These are phyloP conservation scores for Andrena flavipes DNA, from an alignment of 2,888 invertebrate genomes.

Conservation along the genomic window DNA sequence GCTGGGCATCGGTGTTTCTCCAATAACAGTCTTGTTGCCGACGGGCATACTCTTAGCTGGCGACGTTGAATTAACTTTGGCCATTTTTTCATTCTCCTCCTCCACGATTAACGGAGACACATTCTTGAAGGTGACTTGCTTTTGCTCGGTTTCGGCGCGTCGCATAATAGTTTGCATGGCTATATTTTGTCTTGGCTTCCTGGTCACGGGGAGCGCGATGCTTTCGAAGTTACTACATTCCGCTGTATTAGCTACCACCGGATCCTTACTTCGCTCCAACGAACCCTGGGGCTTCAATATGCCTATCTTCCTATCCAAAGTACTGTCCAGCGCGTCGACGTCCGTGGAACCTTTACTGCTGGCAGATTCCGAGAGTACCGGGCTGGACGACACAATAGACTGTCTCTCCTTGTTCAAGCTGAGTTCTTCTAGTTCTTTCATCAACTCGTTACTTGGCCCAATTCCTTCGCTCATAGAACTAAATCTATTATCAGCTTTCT, in stretches of 20 bases:
- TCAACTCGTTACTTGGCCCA: conserved; percentile 85
- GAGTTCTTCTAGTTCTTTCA: conserved; percentile 87
- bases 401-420: conserved; percentile 82
- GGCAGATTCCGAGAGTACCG: conserved; percentile 82
- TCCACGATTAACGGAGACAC: conserved; percentile 79
- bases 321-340: conserved; percentile 76
- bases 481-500: conserved; percentile 78
- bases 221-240: conserved; percentile 72
- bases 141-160: conserved; percentile 89
- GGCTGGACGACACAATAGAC: conserved; percentile 73
- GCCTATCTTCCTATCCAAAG: conserved; percentile 81
- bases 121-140: conserved; percentile 86
- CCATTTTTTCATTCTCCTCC: conserved; percentile 69
- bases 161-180: conserved; percentile 92
- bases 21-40: conserved; percentile 55
- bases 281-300: conserved; percentile 91
- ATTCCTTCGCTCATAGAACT: conserved; percentile 84
- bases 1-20: conserved; percentile 48
- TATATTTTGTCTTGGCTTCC: conserved; percentile 89
- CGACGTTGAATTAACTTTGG: conserved; percentile 44
- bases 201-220: conserved; percentile 59
- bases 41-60: conserved; percentile 46
- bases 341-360: conserved; percentile 82
- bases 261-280: conserved; percentile 88
- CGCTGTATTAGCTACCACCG: conserved; percentile 41